Conservation (phyloP, 2,113 vertebrate species). For the Anhinga rufa region DNA sequence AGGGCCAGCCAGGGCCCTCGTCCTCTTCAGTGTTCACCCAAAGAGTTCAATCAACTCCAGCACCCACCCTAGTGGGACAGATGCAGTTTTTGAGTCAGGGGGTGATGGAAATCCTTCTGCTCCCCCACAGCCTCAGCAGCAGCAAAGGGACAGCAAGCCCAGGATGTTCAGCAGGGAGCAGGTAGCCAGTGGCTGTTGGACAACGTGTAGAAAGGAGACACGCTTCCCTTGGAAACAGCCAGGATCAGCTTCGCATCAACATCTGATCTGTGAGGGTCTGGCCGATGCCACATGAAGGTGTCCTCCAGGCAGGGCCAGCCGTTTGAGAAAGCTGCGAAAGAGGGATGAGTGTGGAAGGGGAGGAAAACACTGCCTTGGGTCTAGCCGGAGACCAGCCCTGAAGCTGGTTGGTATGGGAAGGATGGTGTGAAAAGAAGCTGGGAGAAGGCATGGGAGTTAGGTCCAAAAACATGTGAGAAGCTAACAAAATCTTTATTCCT, state of each 20-base stretch:
- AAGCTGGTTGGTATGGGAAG: background rate
- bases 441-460: background rate
- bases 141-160: background rate
- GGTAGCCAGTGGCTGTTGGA: background rate
- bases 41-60: background rate
- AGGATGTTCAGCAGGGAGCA: background rate
- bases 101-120: background rate
- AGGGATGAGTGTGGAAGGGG: background rate
- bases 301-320: background rate
- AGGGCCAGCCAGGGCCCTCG: background rate
- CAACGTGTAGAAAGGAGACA: background rate
- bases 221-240: background rate
- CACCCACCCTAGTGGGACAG: background rate
- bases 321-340: background rate
- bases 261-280: background rate
- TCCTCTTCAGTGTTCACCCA: background rate
- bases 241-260: background rate
- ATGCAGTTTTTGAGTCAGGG: fast-evolving
- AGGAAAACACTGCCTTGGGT: background rate
- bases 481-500: background rate
- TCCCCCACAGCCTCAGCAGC: background rate
- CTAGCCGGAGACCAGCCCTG: background rate
- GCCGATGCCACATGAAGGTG: background rate
- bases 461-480: background rate
- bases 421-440: background rate